Evolutionary conservation across 2,888 invertebrate genomes (phyloP), one percentile per base, ranked within the genome.

Genomic region (Melieria crassipennis): DNA sequence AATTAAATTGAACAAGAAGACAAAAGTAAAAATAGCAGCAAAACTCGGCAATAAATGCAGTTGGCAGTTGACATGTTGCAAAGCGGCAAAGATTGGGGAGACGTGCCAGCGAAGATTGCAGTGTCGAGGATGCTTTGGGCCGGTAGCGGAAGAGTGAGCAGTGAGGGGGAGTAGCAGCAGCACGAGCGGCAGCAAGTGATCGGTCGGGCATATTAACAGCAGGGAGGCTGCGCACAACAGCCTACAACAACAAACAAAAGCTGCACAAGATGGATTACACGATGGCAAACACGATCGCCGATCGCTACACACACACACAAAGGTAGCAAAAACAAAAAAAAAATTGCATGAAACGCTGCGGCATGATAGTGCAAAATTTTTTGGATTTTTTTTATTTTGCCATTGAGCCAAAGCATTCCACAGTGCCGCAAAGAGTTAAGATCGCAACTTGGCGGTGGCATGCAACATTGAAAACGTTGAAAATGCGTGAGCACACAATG

Each of bases 391-490:
- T 30, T 30, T 30, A 3, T 30, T 30, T 30, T 30, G 30, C 30
- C 30, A 30, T 30, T 30, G 30, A 30, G 2, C 30, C 30, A 30
- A 30, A 30, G 30, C 30, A 30, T 30, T 30, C 13, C 58, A 9
- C 5, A 58, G 58, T 30, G 16, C 57, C 16, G 42, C 57, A 5
- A 60, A 9, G 11, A 67, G 13, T 45, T 4, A 60, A n/a, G 61
- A 50, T 50, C 42, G 60, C 13, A 42, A 30, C 48, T 11, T 30
- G 50, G 60, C 60, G 61, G 60, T 61, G 56, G 67, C 57, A 61
- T 67, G 67, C 67, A 67, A 60, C 67, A 67, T 67, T 67, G 67
- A 67, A 67, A 30, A 67, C 61, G 67, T 67, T 67, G 67, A 52
- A 52, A 61, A 52, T 67, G 67, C 61, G 61, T 50, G 43, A 67